Conservation (phyloP, 2,797 vertebrate species). For the Betta splendens region DNA sequence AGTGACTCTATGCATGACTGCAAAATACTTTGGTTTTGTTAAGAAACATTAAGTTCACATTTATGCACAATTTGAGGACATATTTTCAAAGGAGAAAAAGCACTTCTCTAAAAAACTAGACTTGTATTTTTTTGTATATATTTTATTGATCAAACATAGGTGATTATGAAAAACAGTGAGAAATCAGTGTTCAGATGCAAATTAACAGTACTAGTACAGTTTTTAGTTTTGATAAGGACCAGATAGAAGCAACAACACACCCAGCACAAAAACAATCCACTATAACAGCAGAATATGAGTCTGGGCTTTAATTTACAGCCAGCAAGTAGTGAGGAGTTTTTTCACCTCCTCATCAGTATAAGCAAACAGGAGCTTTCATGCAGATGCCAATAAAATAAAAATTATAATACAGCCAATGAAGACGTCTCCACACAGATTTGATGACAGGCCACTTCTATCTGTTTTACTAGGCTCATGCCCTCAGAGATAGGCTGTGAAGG, state of each 20-base stretch:
- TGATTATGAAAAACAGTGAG: too few species aligned
- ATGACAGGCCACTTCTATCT: slow-evolving; percentile 65
- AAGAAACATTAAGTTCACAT: too few species aligned
- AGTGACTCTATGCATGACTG: too few species aligned
- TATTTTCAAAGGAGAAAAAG: too few species aligned
- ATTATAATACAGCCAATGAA: slow-evolving; percentile 43
- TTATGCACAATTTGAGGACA: too few species aligned
- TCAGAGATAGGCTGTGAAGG: slow-evolving; percentile 48
- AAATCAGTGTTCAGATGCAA: too few species aligned
- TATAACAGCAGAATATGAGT: slow-evolving; percentile 31
- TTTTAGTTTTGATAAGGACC: slow-evolving; percentile 49
- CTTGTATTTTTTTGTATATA: too few species aligned
- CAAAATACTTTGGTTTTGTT: too few species aligned
- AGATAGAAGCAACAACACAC: slow-evolving; percentile 33
- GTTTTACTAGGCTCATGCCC: slow-evolving; percentile 64
- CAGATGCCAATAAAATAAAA: slow-evolving; percentile 47
- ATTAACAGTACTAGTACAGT: too few species aligned
- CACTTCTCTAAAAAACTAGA: too few species aligned
- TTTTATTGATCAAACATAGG: too few species aligned
- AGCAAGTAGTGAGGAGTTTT: slow-evolving; percentile 40
- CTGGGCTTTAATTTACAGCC: slow-evolving; percentile 48
- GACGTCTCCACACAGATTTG: slow-evolving; percentile 50
- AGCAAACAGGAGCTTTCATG: slow-evolving; percentile 59
- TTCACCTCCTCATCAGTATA: slow-evolving; percentile 18
- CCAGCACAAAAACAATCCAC: slow-evolving; percentile 11